Percentiles rank a stretch among this genome's conserved stretches.
Evolutionary conservation across 2,113 vertebrate genomes (phyloP).

Genomic region (Dasyornis broadbenti): DNA sequence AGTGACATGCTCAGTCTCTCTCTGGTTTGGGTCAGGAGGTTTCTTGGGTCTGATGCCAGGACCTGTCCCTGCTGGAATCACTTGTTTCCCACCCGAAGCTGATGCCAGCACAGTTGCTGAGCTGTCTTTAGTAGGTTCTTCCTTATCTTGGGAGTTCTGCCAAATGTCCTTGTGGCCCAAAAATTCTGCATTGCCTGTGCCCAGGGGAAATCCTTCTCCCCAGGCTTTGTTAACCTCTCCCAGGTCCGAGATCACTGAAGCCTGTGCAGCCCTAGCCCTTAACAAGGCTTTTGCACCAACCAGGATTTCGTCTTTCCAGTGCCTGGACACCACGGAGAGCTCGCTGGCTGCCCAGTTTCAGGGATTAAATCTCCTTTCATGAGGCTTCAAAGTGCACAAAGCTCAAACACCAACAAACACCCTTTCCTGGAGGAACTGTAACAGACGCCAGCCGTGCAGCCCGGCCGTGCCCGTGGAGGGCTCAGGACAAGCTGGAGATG

Average conservation of each 20-base stretch:
- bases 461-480: neutral
- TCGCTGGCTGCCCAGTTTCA: accelerated
- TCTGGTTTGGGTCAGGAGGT: accelerated
- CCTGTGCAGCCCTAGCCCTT: neutral
- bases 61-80: neutral
- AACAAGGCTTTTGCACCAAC: accelerated
- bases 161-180: accelerated
- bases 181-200: neutral
- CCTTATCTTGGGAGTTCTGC: neutral
- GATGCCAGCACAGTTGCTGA: neutral
- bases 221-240: no score
- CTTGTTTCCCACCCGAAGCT: neutral
- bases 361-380: neutral
- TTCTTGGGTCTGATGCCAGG: neutral
- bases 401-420: accelerated
- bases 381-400: no score
- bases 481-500: no score
- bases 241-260: no score
- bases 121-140: no score
- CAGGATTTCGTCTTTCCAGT: neutral
- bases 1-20: neutral
- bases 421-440: neutral
- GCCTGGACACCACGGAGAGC: no score
- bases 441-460: no score
- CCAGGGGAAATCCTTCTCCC: neutral